A percentile compares a stretch with the other conserved stretches of the same genome.
Conservation (phyloP, 2,888 invertebrate genomes). For the Tupiocoris notatus region DNA sequence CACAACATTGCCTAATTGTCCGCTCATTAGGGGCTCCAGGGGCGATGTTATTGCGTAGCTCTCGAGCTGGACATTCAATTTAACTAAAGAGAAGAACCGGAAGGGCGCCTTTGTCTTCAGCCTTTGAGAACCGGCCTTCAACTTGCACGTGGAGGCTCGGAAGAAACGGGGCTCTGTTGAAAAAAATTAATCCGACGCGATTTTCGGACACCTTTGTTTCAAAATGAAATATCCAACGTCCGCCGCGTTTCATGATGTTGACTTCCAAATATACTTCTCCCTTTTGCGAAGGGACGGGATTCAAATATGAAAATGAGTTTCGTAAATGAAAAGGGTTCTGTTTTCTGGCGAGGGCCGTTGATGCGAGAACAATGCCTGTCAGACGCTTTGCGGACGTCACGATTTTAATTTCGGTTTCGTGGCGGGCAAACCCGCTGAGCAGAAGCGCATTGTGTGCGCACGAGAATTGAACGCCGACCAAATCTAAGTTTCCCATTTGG, state of each 20-base stretch:
- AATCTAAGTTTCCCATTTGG: too few species aligned
- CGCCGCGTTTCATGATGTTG: background rate
- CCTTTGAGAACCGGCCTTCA: slow-evolving; percentile 25
- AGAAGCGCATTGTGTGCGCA: slow-evolving; percentile 28
- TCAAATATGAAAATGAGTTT: slow-evolving; percentile 40
- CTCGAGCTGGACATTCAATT: slow-evolving; percentile 33
- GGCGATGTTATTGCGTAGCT: slow-evolving; percentile 41
- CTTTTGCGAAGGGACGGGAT: background rate
- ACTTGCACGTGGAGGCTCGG: background rate
- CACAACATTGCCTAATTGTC: slow-evolving; percentile 43
- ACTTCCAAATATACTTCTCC: background rate
- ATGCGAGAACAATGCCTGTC: slow-evolving; percentile 32
- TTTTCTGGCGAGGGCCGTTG: slow-evolving; percentile 5
- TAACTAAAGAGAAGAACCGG: slow-evolving; percentile 24
- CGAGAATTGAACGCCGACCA: slow-evolving; percentile 27
- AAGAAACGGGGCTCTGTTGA: slow-evolving; percentile 3
- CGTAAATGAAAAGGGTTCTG: background rate
- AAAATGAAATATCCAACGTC: background rate
- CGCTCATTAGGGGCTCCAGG: slow-evolving; percentile 35
- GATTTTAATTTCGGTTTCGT: slow-evolving; percentile 28
- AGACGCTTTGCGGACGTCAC: slow-evolving; percentile 14
- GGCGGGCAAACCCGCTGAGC: slow-evolving; percentile 1
- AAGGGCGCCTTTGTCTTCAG: slow-evolving; percentile 36
- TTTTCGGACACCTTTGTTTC: background rate
- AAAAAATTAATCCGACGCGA: slow-evolving; percentile 35